Conservation (phyloP, 37 sponge, comb jelly and placozoan genomes). For the Mnemiopsis leidyi region DNA sequence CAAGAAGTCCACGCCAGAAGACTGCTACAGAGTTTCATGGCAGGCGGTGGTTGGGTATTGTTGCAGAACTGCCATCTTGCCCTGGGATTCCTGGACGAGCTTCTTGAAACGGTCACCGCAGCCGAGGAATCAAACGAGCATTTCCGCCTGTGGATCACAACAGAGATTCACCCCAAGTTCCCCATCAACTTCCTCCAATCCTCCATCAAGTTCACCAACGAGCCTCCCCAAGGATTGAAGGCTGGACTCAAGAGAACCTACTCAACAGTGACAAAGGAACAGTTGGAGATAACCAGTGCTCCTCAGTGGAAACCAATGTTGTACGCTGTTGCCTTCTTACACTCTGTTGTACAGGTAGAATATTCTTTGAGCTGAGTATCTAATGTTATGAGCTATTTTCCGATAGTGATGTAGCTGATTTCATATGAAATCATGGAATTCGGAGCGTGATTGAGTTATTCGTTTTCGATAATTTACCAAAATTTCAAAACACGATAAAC, state of each 20-base stretch:
- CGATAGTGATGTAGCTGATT: no score
- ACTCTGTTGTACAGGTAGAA: constrained; percentile 58
- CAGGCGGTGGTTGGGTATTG: constrained; percentile 42
- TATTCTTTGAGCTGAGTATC: no score
- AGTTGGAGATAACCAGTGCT: constrained; percentile 26
- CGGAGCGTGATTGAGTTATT: not conserved
- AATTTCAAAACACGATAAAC: not conserved
- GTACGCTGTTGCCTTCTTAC: constrained; percentile 66
- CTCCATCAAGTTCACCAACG: constrained; percentile 96
- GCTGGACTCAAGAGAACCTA: constrained; percentile 96
- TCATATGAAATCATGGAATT: no score
- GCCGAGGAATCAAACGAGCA: constrained; percentile 25
- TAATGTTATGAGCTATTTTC: no score
- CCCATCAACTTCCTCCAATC: constrained; percentile 69
- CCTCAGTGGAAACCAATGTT: constrained; percentile 68
- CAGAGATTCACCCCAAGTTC: constrained; percentile 61
- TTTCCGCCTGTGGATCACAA: constrained; percentile 55
- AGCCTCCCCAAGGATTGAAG: constrained; percentile 97
- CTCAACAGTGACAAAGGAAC: constrained; percentile 69
- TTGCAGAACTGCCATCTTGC: constrained; percentile 62
- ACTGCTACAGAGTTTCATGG: constrained; percentile 56
- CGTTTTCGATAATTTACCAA: not conserved
- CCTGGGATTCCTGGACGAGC: constrained; percentile 59
- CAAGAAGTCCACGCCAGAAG: constrained; percentile 37
- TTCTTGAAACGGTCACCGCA: constrained; percentile 34